Conservation (phyloP, 2,888 invertebrate genomes). For the Falcaria lacertinaria region DNA sequence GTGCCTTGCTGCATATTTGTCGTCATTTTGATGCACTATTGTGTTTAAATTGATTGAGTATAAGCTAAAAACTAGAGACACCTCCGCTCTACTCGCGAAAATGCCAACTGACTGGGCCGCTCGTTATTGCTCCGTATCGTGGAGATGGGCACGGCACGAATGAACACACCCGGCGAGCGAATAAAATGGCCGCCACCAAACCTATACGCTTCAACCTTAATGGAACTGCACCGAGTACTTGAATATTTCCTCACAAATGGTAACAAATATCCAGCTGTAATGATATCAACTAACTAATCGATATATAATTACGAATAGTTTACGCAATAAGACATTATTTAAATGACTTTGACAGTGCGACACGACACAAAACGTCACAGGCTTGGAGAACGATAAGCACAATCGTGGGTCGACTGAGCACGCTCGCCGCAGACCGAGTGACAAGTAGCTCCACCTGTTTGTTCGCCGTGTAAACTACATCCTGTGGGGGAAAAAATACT, state of each 20-base stretch:
- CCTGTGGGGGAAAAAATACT: slow-evolving; percentile 52
- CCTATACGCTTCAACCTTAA: slow-evolving; percentile 59
- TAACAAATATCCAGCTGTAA: slow-evolving; percentile 28
- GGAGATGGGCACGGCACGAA: slow-evolving; percentile 75
- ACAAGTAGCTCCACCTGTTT: slow-evolving; percentile 70
- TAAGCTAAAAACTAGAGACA: slow-evolving; percentile 72
- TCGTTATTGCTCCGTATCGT: slow-evolving; percentile 68
- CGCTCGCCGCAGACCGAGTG: slow-evolving; percentile 22
- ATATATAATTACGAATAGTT: slow-evolving; percentile 37
- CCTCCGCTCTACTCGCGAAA: slow-evolving; percentile 77
- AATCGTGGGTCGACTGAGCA: slow-evolving; percentile 29
- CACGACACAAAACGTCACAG: slow-evolving; percentile 63
- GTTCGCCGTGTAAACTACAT: slow-evolving; percentile 43
- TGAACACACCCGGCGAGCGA: slow-evolving; percentile 76
- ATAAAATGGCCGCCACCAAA: slow-evolving; percentile 76
- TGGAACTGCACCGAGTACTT: slow-evolving; percentile 46
- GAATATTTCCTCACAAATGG: slow-evolving; percentile 19
- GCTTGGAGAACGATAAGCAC: slow-evolving; percentile 36
- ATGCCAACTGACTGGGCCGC: slow-evolving; percentile 75
- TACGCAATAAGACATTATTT: slow-evolving; percentile 47
- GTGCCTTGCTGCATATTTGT: slow-evolving; percentile 95
- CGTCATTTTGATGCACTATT: slow-evolving; percentile 85
- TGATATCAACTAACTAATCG: slow-evolving; percentile 30
- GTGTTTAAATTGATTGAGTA: slow-evolving; percentile 55
- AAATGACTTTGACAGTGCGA: slow-evolving; percentile 61